phyloP scores from a whole-genome alignment of 2,888 invertebrate genomes.

The Sinohyriopsis cumingii region DNA sequence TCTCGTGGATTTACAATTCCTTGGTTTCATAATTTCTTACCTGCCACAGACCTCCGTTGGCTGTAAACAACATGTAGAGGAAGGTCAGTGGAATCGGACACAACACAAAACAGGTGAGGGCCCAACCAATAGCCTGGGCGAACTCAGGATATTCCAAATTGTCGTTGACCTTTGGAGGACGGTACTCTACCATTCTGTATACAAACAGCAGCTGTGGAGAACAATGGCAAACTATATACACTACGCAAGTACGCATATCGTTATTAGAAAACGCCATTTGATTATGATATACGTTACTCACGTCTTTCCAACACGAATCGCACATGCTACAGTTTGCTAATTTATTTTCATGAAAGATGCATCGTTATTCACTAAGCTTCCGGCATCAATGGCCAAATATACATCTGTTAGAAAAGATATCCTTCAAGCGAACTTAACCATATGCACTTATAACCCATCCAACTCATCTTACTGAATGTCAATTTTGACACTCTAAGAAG shows the following conservation, averaged over 20 bases:
- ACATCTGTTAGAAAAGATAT: too few species aligned
- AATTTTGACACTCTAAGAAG: too few species aligned
- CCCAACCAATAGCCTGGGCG: slow-evolving; percentile 58
- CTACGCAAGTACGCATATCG: neutral
- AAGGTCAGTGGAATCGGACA: slow-evolving; percentile 54
- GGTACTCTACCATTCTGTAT: slow-evolving; percentile 55
- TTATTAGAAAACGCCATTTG: neutral
- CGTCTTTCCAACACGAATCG: neutral
- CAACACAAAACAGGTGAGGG: slow-evolving; percentile 43
- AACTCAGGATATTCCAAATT: slow-evolving; percentile 44
- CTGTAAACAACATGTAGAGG: slow-evolving; percentile 27
- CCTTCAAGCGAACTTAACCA: too few species aligned
- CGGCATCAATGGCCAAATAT: too few species aligned
- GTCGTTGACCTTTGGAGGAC: slow-evolving; percentile 42
- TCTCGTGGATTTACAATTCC: too few species aligned
- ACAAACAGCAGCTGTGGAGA: slow-evolving; percentile 50
- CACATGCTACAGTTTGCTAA: neutral
- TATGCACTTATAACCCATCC: too few species aligned
- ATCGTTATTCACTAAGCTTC: too few species aligned
- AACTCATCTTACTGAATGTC: too few species aligned
- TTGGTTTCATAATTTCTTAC: too few species aligned
- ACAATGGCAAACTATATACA: neutral
- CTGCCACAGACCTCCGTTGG: too few species aligned
- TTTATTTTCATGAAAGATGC: too few species aligned
- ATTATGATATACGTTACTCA: neutral